Evolutionary conservation across 2,113 vertebrate genomes (phyloP).

Genomic region (Corythornis madagascariensis): DNA sequence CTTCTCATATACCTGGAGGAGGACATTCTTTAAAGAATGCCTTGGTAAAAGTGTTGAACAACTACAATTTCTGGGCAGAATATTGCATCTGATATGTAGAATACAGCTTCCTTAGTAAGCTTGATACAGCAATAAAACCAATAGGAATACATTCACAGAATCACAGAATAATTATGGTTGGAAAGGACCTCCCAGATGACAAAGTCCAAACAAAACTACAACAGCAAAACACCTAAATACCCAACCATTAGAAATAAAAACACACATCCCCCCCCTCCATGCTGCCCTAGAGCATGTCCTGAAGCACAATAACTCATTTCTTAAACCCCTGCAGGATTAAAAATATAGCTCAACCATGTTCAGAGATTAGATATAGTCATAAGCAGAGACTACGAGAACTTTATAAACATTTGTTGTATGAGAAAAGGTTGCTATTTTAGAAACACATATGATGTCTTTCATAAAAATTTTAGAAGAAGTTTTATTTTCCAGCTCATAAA

Average conservation of each 20-base stretch:
- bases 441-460: background rate
- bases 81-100: background rate
- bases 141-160: background rate
- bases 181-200: too few relatives aligned
- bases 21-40: background rate
- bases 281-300: too few relatives aligned
- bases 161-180: too few relatives aligned
- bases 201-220: too few relatives aligned
- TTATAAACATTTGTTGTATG: background rate
- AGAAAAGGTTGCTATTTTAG: constrained; percentile 23
- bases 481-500: constrained; percentile 27
- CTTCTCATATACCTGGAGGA: background rate
- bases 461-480: background rate
- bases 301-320: too few relatives aligned
- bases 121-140: background rate
- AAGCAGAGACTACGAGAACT: background rate
- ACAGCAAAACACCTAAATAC: too few relatives aligned
- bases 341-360: background rate
- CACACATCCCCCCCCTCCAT: too few relatives aligned
- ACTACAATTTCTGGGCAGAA: background rate
- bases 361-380: background rate
- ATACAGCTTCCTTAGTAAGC: background rate
- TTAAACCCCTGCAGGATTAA: background rate
- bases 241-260: too few relatives aligned
- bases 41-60: background rate